Evolutionary conservation across 2,797 vertebrate genomes (phyloP).

Genomic region (Notamacropus eugenii): DNA sequence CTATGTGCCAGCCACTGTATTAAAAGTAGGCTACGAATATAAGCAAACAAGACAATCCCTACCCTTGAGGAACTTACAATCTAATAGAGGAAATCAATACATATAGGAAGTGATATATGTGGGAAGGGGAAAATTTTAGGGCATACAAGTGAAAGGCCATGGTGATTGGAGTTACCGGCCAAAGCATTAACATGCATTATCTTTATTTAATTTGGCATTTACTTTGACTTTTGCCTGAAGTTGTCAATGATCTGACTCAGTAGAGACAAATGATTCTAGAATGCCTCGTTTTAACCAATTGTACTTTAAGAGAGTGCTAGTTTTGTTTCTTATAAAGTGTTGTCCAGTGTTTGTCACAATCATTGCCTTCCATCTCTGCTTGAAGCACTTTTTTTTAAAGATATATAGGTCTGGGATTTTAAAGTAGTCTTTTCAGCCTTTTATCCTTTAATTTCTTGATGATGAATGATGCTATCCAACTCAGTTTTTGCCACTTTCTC

Average conservation of each 20-base stretch:
- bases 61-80: too few species aligned
- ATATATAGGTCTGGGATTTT: neutral
- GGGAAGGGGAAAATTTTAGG: too few species aligned
- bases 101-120: too few species aligned
- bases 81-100: too few species aligned
- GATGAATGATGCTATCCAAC: neutral
- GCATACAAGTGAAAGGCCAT: too few species aligned
- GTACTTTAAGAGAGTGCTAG: neutral
- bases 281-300: neutral
- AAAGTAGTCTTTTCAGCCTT: neutral
- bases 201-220: neutral
- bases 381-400: neutral
- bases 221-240: neutral
- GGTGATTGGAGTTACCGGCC: too few species aligned
- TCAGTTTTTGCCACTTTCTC: neutral
- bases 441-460: neutral
- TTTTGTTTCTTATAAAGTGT: neutral
- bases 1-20: neutral
- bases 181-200: neutral
- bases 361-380: neutral
- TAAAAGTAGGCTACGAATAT: neutral
- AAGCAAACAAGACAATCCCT: too few species aligned
- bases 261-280: neutral
- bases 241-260: neutral
- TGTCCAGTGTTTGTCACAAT: neutral